Evolutionary conservation across 2,797 vertebrate genomes (phyloP), one percentile per base, ranked within the genome.

Genomic region (Aeoliscus strigatus): DNA sequence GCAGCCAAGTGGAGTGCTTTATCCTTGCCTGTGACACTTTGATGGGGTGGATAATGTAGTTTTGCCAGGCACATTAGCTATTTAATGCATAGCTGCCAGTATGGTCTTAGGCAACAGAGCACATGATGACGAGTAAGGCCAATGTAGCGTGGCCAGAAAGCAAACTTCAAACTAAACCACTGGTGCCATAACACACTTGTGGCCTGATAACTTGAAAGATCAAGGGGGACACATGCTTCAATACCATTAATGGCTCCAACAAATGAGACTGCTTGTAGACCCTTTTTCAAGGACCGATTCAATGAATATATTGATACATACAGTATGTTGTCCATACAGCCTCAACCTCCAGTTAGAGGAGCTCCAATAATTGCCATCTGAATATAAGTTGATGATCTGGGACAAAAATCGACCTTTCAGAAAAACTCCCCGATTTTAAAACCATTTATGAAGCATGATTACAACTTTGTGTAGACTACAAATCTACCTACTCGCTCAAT

Each of bases 61-160:
- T 64, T 60, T 58, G 61, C 52, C 59, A 60, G 66, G 50, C 36
- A 48, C 70, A 73, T 79, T 77, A 73, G 54, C 43, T 69, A 73
- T 80, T 82, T 77, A 79, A 79, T 77, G 62, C 60, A 62, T 46
- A 73, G 54, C 68, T 70, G 70, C 61, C 63, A 63, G 59, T 73
- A 59, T 52, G 46, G 52, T 64, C 65, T 51, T 51, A 40, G 40
- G 56, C 60, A 45, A 70, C 40, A 14, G 45, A 65, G 65, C 66
- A 49, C 40, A 44, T 16, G 45, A 72, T 35, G 28, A 28, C 43
- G 34, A 39, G 51, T 27, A 29, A 60, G 46, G 47, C 38, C 6
- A 32, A 31, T 48, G 47, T 51, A 45, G 51, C 50, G 50, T 34
- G 13, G 33, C 3, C 41, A 45, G 52, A 15, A 10, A 52, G 39